A percentile compares a stretch with the other conserved stretches of the same genome.
phyloP scores from a whole-genome alignment of 2,113 vertebrate genomes.

The Pangasianodon gigas region DNA sequence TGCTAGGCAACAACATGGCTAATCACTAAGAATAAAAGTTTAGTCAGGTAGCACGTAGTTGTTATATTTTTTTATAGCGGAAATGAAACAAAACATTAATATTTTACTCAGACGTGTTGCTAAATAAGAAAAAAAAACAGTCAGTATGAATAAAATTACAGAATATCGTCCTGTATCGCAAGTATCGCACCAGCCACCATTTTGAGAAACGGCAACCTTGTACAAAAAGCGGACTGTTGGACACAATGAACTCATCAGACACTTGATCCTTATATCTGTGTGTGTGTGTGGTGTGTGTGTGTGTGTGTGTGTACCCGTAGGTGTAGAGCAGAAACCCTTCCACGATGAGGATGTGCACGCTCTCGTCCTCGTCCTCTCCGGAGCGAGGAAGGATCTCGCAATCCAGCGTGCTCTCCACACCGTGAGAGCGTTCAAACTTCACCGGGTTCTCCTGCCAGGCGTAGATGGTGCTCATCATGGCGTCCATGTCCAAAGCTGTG shows the following conservation, averaged over 20 bases:
- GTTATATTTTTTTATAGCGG: too few relatives aligned
- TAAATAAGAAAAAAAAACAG: too few relatives aligned
- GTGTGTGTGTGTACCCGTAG: slow-evolving; percentile 72
- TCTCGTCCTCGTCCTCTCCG: slow-evolving; percentile 67
- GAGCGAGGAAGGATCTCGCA: slow-evolving; percentile 66
- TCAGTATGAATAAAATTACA: too few relatives aligned
- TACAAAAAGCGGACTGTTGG: not conserved
- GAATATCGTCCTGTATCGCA: too few relatives aligned
- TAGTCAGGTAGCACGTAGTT: too few relatives aligned
- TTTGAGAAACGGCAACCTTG: not conserved
- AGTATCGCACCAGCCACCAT: too few relatives aligned
- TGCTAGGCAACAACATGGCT: not conserved
- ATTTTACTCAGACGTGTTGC: too few relatives aligned
- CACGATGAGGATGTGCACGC: slow-evolving; percentile 86
- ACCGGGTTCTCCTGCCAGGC: slow-evolving; percentile 86
- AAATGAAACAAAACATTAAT: too few relatives aligned
- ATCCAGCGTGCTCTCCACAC: slow-evolving; percentile 82
- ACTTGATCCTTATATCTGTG: not conserved
- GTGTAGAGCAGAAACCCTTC: slow-evolving; percentile 96
- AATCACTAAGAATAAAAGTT: too few relatives aligned
- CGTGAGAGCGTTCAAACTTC: slow-evolving; percentile 94
- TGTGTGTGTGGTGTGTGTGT: not conserved
- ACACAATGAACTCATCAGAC: not conserved
- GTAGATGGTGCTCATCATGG: slow-evolving; percentile 92
- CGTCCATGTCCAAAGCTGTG: slow-evolving; percentile 91